Conservation (phyloP, 2,113 vertebrate genomes). For the Lichenostomus cassidix region DNA sequence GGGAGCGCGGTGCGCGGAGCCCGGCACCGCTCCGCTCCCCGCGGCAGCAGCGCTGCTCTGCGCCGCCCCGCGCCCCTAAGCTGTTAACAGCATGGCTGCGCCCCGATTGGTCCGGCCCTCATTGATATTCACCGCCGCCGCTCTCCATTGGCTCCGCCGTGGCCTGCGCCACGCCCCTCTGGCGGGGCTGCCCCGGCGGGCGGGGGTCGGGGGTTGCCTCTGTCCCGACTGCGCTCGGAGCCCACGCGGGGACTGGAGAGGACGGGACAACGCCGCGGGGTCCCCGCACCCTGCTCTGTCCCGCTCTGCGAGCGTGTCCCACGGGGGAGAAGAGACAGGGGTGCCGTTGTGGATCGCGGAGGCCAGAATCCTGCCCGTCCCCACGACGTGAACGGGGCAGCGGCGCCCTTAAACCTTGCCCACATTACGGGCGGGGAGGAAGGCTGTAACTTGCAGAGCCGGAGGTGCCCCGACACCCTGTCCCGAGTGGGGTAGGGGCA, state of each 20-base stretch:
- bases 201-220: not conserved
- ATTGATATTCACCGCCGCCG: not conserved
- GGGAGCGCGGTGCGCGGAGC: not conserved
- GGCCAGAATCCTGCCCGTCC: not conserved
- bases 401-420: no score
- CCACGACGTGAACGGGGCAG: not conserved
- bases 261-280: not conserved
- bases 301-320: no score
- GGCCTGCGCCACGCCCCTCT: not conserved
- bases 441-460: not conserved
- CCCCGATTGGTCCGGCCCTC: not conserved
- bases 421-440: fast-evolving
- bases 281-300: fast-evolving
- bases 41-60: conserved; percentile 25
- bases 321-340: no score
- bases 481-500: no score
- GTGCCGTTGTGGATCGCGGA: not conserved
- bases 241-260: not conserved
- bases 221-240: not conserved
- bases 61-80: conserved; percentile 25
- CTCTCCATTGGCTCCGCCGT: fast-evolving
- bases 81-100: conserved; percentile 49
- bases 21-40: conserved; percentile 38
- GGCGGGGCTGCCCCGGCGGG: not conserved
- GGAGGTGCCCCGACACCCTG: not conserved